phyloP scores from a whole-genome alignment of 1,140 invertebrate species.

The Leptonema lineaticorne region DNA sequence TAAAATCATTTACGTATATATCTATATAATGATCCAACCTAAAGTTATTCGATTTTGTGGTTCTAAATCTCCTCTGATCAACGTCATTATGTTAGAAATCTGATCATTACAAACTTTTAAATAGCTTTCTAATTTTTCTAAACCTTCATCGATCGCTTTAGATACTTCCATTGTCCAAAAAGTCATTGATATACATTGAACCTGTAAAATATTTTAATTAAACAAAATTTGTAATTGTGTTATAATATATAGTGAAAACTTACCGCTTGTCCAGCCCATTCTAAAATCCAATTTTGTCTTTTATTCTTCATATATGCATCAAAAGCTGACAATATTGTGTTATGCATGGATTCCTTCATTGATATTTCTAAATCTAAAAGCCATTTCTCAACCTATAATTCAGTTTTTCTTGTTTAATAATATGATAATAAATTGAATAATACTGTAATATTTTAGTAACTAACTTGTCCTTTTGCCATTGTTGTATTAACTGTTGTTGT shows the following conservation, averaged over 20 bases:
- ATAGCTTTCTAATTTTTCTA: constrained; percentile 56
- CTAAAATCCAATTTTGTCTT: constrained; percentile 79
- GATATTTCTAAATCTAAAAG: constrained; percentile 84
- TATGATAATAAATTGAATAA: constrained; percentile 1
- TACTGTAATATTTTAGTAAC: not conserved
- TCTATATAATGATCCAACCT: constrained; percentile 56
- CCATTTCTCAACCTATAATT: constrained; percentile 85
- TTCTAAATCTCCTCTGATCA: constrained; percentile 84
- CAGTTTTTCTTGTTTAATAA: not conserved
- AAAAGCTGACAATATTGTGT: constrained; percentile 63
- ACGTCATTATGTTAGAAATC: constrained; percentile 78
- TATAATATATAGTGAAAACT: not conserved
- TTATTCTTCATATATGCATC: constrained; percentile 66
- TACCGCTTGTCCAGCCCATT: constrained; percentile 87
- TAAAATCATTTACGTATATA: not conserved
- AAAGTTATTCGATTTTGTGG: constrained; percentile 88
- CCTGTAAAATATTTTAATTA: constrained; percentile 45
- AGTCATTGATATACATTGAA: constrained; percentile 82
- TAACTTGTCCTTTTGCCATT: constrained; percentile 83
- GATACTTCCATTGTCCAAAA: constrained; percentile 91
- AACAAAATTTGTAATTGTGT: not conserved
- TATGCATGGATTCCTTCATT: constrained; percentile 88
- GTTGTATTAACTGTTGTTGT: constrained; percentile 82
- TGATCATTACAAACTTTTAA: constrained; percentile 65
- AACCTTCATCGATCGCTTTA: constrained; percentile 63